phyloP scores from a whole-genome alignment of 2,888 invertebrate genomes.

The Plutella xylostella region DNA sequence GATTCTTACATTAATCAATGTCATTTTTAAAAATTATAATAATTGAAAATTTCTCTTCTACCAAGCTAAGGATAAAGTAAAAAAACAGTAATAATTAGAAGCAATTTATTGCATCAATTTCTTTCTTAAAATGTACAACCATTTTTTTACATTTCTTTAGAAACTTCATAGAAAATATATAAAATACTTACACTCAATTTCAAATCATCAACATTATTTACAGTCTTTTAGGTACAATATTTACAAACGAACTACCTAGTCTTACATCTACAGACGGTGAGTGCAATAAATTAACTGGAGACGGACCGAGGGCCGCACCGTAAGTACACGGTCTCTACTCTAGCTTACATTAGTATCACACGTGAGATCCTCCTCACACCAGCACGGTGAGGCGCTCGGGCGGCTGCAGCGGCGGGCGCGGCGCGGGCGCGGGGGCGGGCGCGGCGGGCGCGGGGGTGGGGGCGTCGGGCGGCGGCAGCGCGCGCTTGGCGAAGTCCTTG shows the following conservation, averaged over 20 bases:
- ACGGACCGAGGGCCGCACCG: slow-evolving; percentile 6
- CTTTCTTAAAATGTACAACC: slow-evolving; percentile 41
- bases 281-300: slow-evolving; percentile 5
- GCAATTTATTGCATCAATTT: slow-evolving; percentile 50
- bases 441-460: slow-evolving; percentile 66
- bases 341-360: slow-evolving; percentile 33
- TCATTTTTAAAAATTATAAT: neutral
- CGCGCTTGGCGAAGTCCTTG: slow-evolving; percentile 84
- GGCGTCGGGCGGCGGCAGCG: slow-evolving; percentile 57
- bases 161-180: slow-evolving; percentile 27
- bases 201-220: slow-evolving; percentile 43
- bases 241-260: slow-evolving; percentile 46
- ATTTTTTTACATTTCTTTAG: slow-evolving; percentile 32
- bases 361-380: slow-evolving; percentile 30
- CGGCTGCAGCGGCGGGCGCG: slow-evolving; percentile 27
- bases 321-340: slow-evolving; percentile 7
- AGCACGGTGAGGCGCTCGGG: slow-evolving; percentile 59
- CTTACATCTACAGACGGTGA: slow-evolving; percentile 31
- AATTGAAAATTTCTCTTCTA: neutral
- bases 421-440: slow-evolving; percentile 37
- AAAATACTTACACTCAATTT: slow-evolving; percentile 30
- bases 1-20: neutral
- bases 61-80: neutral
- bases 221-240: slow-evolving; percentile 46
- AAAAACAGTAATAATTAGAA: slow-evolving; percentile 12